A percentile compares a stretch with the other conserved stretches of the same genome.
Conservation (phyloP, 2,113 vertebrate species). For the Eptesicus fuscus region DNA sequence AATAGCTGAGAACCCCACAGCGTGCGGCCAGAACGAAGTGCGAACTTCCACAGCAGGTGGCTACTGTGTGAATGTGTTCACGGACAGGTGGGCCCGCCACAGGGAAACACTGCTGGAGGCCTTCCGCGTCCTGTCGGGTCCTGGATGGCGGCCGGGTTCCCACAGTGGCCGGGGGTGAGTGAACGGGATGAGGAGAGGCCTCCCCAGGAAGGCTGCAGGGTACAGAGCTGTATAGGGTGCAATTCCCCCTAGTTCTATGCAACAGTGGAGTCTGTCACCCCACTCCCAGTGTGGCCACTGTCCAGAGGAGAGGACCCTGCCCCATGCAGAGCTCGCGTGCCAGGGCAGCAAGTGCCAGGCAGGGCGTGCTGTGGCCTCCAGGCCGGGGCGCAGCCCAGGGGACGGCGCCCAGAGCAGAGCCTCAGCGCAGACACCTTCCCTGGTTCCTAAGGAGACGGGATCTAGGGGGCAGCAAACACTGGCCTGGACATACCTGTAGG, state of each 20-base stretch:
- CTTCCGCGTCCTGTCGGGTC: not conserved
- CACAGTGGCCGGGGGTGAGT: no score
- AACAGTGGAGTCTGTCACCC: not conserved
- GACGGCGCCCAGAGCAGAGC: not conserved
- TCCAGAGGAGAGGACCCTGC: not conserved
- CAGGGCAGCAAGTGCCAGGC: not conserved
- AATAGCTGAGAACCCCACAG: not conserved
- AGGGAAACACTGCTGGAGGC: not conserved
- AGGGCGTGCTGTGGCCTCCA: no score
- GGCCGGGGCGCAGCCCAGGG: no score
- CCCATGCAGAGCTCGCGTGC: rapidly evolving
- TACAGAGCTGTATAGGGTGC: no score
- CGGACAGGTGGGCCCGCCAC: no score
- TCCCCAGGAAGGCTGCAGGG: no score
- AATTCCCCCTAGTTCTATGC: not conserved
- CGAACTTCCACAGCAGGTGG: not conserved
- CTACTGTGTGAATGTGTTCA: no score
- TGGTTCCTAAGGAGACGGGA: not conserved
- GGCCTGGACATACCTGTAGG: rapidly evolving
- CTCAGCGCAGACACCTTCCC: not conserved
- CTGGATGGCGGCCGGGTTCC: no score
- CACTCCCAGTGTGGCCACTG: not conserved
- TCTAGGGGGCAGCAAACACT: not conserved
- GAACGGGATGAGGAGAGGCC: no score
- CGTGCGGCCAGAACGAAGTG: not conserved